phyloP scores from a whole-genome alignment of 2,113 vertebrate species.

The Cottus gobio region DNA sequence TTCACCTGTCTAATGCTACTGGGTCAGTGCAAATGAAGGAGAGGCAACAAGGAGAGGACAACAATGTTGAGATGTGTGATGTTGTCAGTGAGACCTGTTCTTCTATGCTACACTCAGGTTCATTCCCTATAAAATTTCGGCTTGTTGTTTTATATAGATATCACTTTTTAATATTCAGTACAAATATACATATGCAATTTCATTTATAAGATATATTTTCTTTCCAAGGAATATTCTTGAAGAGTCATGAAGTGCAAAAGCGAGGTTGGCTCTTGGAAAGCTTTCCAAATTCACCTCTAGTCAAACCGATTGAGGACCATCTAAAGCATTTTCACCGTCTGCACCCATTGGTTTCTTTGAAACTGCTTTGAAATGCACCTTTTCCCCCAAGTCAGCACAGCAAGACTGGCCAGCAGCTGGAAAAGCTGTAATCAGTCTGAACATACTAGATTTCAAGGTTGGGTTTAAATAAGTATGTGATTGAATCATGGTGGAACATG shows the following conservation, averaged over 20 bases:
- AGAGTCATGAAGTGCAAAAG: slow-evolving; percentile 81
- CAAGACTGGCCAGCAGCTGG: slow-evolving; percentile 60
- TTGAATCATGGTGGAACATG: slow-evolving; percentile 66
- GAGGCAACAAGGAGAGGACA: slow-evolving; percentile 74
- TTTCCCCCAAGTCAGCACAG: slow-evolving; percentile 56
- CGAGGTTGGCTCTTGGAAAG: slow-evolving; percentile 68
- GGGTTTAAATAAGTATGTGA: slow-evolving; percentile 45
- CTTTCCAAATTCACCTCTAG: slow-evolving; percentile 65
- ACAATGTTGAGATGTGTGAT: slow-evolving; percentile 66
- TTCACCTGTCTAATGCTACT: slow-evolving; percentile 81
- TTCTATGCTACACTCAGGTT: slow-evolving; percentile 80
- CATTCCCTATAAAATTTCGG: slow-evolving; percentile 73
- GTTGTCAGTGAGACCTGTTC: slow-evolving; percentile 75
- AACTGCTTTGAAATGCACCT: slow-evolving; percentile 65
- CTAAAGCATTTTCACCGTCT: slow-evolving; percentile 78
- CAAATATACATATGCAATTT: slow-evolving; percentile 82
- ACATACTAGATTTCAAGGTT: slow-evolving; percentile 60
- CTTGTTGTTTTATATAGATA: slow-evolving; percentile 76
- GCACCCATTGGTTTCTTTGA: slow-evolving; percentile 57
- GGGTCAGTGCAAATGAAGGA: slow-evolving; percentile 80
- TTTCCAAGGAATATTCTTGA: slow-evolving; percentile 78
- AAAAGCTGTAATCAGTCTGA: slow-evolving; percentile 53
- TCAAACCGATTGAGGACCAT: slow-evolving; percentile 71
- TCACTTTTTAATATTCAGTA: slow-evolving; percentile 78
- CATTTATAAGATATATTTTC: slow-evolving; percentile 75